Conservation (phyloP, 2,797 vertebrate species). For the Sylvia borin region DNA sequence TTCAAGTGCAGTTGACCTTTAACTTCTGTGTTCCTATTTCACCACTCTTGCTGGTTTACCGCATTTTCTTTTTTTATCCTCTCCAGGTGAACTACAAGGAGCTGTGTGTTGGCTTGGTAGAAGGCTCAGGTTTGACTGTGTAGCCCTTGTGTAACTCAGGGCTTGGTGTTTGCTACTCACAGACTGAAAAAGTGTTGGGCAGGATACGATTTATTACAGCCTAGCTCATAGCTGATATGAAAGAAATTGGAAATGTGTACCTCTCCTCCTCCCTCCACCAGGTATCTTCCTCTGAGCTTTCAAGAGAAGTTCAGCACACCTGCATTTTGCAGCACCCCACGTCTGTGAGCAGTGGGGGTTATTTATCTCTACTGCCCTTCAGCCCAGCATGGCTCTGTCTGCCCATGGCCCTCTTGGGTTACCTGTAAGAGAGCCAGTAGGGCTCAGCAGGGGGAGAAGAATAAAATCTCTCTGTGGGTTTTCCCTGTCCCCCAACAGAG, state of each 20-base stretch:
- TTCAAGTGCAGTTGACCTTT: not conserved
- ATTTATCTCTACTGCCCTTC: not conserved
- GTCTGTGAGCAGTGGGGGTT: accelerated
- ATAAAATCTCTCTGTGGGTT: not conserved
- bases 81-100: not conserved
- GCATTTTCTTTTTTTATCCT: not conserved
- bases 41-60: not conserved
- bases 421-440: not conserved
- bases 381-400: not conserved
- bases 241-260: not conserved
- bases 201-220: not conserved
- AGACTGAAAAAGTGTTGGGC: not conserved
- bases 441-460: not conserved
- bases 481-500: not conserved
- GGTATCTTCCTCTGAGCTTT: not conserved
- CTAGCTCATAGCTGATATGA: not conserved
- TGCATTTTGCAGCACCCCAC: not conserved
- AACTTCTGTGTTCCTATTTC: not conserved
- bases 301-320: not conserved
- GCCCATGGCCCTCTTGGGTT: not conserved
- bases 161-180: not conserved
- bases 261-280: not conserved
- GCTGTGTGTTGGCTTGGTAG: not conserved
- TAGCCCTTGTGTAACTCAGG: not conserved
- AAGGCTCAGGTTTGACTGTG: not conserved